Evolutionary conservation across 2,113 vertebrate species (phyloP).

Genomic region (Parotia lawesii): DNA sequence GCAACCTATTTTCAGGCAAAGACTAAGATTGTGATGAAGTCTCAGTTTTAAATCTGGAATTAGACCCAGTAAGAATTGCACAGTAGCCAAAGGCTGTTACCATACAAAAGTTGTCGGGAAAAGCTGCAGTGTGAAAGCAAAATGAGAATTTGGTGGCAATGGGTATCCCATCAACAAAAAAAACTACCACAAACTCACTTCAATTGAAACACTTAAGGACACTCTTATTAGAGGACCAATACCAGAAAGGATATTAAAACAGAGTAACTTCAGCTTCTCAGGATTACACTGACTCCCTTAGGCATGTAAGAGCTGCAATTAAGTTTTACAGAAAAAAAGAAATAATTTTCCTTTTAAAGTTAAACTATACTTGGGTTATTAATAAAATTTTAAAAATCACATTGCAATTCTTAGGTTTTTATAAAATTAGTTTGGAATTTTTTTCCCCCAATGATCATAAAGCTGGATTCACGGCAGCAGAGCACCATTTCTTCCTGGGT

Average conservation of each 20-base stretch:
- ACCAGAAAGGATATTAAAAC: background rate
- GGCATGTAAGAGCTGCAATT: background rate
- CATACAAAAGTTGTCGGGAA: background rate
- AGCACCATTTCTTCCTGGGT: background rate
- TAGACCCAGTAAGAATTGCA: background rate
- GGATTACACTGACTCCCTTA: background rate
- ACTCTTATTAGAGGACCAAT: background rate
- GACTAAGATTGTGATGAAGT: background rate
- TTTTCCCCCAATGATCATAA: background rate
- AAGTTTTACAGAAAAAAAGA: background rate
- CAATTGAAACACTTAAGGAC: background rate
- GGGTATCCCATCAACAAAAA: background rate
- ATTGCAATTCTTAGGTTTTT: background rate
- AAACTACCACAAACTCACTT: background rate
- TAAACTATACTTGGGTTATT: background rate
- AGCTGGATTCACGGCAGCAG: background rate
- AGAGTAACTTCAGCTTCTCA: background rate
- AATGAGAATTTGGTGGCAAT: background rate
- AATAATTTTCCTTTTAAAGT: background rate
- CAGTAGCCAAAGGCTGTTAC: background rate
- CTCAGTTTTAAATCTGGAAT: background rate
- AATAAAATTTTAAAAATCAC: background rate
- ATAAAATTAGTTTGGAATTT: background rate
- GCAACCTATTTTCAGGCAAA: background rate
- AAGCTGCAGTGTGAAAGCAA: background rate